Evolutionary conservation across 2,797 vertebrate species (phyloP).

Genomic region (Ciconia nigra): DNA sequence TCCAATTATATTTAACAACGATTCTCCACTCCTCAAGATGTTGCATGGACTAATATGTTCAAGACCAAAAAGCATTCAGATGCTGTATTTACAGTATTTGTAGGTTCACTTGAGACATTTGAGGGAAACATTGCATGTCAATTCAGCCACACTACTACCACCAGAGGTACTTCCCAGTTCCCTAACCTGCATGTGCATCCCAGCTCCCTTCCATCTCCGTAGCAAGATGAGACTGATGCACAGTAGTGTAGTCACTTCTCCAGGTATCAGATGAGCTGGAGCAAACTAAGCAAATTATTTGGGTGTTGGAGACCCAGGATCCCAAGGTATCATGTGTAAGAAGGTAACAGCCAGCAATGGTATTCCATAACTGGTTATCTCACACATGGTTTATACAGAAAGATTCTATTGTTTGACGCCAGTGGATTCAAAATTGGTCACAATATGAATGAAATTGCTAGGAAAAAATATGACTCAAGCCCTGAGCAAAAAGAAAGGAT

Average conservation of each 20-base stretch:
- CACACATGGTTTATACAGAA: not conserved
- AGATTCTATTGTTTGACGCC: not conserved
- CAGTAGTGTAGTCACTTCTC: not conserved
- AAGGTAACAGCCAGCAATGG: not conserved
- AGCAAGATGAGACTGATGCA: not conserved
- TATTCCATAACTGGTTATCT: not conserved
- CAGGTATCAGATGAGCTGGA: not conserved
- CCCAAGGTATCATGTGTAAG: not conserved
- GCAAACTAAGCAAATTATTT: not conserved
- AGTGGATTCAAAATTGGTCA: not conserved
- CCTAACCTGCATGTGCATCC: not conserved
- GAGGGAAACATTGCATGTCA: not conserved
- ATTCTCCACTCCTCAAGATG: not conserved
- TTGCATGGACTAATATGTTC: not conserved
- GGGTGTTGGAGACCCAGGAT: not conserved
- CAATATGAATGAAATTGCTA: not conserved
- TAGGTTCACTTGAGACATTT: not conserved
- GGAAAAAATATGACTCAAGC: not conserved
- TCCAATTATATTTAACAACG: not conserved
- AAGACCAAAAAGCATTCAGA: not conserved
- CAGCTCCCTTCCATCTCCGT: not conserved
- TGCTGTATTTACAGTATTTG: not conserved
- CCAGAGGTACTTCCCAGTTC: not conserved
- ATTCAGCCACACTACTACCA: not conserved
- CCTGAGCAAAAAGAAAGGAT: not conserved